These are phyloP conservation scores for Girardia tigrina DNA, from an alignment of 2,888 invertebrate species.

Conservation along the genomic window DNA sequence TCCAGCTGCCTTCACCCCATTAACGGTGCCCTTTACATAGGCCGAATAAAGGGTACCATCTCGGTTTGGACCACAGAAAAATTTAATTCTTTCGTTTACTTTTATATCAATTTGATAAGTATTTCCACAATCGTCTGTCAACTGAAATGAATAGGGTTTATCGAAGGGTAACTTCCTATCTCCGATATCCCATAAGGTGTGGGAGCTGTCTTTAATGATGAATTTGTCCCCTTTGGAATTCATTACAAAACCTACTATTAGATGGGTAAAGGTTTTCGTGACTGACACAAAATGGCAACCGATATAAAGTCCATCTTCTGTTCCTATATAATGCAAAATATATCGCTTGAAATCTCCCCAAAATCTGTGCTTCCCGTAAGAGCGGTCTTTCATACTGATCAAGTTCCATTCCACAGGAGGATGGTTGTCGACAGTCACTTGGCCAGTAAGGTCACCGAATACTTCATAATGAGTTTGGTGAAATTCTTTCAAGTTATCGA, in stretches of 20 bases:
- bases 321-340: constrained; percentile 63
- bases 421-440: constrained; percentile 54
- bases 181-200: constrained; percentile 23
- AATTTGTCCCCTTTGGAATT: constrained; percentile 11
- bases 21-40: background rate
- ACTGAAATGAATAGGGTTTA: constrained; percentile 11
- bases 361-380: constrained; percentile 59
- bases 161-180: constrained; percentile 21
- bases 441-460: constrained; percentile 59
- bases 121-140: constrained; percentile 16
- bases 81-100: background rate
- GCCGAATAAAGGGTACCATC: constrained; percentile 30
- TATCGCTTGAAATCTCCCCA: constrained; percentile 65
- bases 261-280: constrained; percentile 51
- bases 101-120: constrained; percentile 30
- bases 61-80: constrained; percentile 30
- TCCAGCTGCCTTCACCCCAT: constrained; percentile 28
- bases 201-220: background rate
- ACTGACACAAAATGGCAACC: constrained; percentile 65
- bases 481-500: constrained; percentile 57
- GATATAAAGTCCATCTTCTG: constrained; percentile 60
- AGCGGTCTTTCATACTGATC: constrained; percentile 65
- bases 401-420: constrained; percentile 53
- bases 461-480: constrained; percentile 74
- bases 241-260: constrained; percentile 31